Evolutionary conservation across 23 tunicate species (phyloP).

Genomic region (Phallusia fumigata): DNA sequence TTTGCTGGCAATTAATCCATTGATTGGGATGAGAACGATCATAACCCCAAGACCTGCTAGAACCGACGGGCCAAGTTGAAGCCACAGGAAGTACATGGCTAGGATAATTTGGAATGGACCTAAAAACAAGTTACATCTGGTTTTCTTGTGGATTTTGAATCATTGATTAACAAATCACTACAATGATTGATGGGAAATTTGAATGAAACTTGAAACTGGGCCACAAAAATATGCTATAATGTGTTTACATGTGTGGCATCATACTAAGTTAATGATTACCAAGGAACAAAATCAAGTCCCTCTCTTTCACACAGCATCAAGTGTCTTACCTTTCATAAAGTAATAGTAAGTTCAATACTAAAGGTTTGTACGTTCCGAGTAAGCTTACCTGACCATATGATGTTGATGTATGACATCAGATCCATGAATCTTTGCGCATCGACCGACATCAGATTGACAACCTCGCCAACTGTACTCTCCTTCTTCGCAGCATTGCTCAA

Average conservation of each 20-base stretch:
- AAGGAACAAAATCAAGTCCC: too few species aligned
- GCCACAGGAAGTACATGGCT: constrained; percentile 89
- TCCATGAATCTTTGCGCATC: constrained; percentile 98
- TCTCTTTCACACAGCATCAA: too few species aligned
- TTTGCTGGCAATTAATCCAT: constrained; percentile 77
- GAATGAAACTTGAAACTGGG: too few species aligned
- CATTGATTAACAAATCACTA: too few species aligned
- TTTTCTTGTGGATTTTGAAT: too few species aligned
- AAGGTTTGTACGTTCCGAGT: too few species aligned
- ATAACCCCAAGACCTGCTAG: constrained; percentile 89
- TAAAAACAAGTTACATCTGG: constrained; percentile 4
- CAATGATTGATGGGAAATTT: too few species aligned
- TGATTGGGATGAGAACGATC: constrained; percentile 84
- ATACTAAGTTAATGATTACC: too few species aligned
- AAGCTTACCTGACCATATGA: constrained; percentile 82
- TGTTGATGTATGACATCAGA: constrained; percentile 88
- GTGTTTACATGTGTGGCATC: too few species aligned
- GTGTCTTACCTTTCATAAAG: too few species aligned
- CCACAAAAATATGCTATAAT: too few species aligned
- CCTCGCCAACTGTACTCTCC: constrained; percentile 92
- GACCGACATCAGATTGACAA: constrained; percentile 96
- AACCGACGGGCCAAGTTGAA: constrained; percentile 64
- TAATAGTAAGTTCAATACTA: too few species aligned
- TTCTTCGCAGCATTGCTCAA: constrained; percentile 75
- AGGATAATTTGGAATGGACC: constrained; percentile 93